Conservation (phyloP, 2,888 invertebrate species). For the Cataglyphis rosenhaueri region DNA sequence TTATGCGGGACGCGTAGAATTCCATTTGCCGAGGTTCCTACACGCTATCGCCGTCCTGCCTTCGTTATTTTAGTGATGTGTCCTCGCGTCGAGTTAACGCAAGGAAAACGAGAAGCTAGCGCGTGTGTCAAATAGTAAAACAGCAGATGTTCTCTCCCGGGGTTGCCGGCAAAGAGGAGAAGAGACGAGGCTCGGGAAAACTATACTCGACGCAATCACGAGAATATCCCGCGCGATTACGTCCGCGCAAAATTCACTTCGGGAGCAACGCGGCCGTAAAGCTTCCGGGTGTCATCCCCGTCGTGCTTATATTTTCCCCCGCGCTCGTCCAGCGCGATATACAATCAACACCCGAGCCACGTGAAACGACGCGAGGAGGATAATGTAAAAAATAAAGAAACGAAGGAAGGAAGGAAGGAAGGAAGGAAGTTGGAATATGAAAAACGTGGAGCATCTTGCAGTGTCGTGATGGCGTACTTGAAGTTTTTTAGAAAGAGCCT, state of each 20-base stretch:
- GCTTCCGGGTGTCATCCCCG: slow-evolving; percentile 47
- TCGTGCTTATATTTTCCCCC: slow-evolving; percentile 45
- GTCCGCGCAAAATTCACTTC: slow-evolving; percentile 47
- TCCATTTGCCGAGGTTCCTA: slow-evolving; percentile 41
- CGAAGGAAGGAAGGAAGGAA: not conserved
- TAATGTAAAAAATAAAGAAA: not conserved
- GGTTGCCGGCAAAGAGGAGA: not conserved
- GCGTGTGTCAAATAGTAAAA: slow-evolving; percentile 45
- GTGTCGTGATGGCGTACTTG: not conserved
- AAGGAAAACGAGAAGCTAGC: slow-evolving; percentile 49
- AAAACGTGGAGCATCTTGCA: not conserved
- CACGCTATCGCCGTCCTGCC: slow-evolving; percentile 12
- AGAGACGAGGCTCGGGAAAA: not conserved
- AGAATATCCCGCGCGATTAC: slow-evolving; percentile 41
- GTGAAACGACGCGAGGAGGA: not conserved
- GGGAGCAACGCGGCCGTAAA: slow-evolving; percentile 35
- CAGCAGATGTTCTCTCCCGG: slow-evolving; percentile 40
- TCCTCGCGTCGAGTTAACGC: slow-evolving; percentile 43
- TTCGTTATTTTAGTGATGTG: slow-evolving; percentile 26
- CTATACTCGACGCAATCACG: slow-evolving; percentile 46
- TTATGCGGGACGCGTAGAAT: slow-evolving; percentile 7
- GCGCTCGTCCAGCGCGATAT: slow-evolving; percentile 1
- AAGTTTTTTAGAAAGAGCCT: not conserved
- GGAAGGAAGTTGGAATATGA: not conserved
- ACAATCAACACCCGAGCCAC: slow-evolving; percentile 35